phyloP scores from a whole-genome alignment of 2,797 vertebrate species.

The Hippoglossus hippoglossus region DNA sequence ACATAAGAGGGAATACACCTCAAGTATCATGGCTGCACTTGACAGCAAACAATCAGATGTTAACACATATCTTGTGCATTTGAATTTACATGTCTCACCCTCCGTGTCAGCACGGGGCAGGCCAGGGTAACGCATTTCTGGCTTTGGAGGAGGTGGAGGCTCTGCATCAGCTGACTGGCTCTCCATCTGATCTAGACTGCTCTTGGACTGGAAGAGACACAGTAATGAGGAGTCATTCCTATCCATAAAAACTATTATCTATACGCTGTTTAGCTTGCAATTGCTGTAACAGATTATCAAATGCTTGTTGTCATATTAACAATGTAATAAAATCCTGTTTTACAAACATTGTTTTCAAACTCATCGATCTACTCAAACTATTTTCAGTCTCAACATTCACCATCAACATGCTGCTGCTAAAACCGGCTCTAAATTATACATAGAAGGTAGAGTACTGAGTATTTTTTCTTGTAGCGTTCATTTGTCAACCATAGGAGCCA shows the following conservation, averaged over 20 bases:
- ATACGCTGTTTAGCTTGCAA: not conserved
- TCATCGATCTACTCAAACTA: not conserved
- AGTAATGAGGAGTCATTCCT: not conserved
- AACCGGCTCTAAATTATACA: too few species aligned
- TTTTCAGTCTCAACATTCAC: not conserved
- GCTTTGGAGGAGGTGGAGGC: slow-evolving; percentile 95
- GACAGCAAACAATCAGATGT: not conserved
- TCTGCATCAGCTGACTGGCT: slow-evolving; percentile 97
- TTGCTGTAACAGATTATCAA: not conserved
- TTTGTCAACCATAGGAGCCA: not conserved
- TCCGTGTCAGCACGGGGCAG: slow-evolving; percentile 83
- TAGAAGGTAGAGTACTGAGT: too few species aligned
- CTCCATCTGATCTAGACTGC: slow-evolving; percentile 94
- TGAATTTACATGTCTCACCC: slow-evolving; percentile 64
- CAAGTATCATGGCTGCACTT: not conserved
- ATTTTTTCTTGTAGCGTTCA: not conserved
- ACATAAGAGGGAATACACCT: slow-evolving; percentile 6
- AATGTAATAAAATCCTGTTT: not conserved
- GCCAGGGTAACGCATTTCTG: slow-evolving; percentile 90
- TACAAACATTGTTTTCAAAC: not conserved
- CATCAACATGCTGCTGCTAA: not conserved
- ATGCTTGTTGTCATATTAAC: not conserved
- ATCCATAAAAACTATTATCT: not conserved
- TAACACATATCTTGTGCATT: not conserved
- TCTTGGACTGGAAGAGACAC: slow-evolving; percentile 88